phyloP scores from a whole-genome alignment of 2,113 vertebrate species.

The Aptenodytes forsteri region DNA sequence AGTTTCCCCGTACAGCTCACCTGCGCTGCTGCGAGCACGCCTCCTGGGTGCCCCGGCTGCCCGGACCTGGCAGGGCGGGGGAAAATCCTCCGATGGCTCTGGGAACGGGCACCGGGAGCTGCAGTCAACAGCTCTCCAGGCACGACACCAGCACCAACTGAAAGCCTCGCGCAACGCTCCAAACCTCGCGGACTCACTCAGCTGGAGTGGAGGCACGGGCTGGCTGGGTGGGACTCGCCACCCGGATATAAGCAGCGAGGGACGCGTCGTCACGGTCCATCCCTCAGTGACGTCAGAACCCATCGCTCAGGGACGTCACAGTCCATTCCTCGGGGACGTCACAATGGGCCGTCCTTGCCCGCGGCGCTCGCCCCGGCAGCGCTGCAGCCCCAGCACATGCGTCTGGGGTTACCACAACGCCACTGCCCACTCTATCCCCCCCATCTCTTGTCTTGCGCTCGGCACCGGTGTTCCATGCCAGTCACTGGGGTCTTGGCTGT shows the following conservation, averaged over 20 bases:
- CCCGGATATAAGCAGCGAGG: background rate
- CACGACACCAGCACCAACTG: background rate
- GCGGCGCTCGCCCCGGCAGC: rapidly evolving
- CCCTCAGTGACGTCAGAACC: background rate
- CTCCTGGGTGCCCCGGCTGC: background rate
- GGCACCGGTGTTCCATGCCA: background rate
- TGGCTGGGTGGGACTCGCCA: background rate
- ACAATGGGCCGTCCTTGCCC: background rate
- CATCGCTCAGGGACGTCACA: background rate
- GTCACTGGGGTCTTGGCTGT: background rate
- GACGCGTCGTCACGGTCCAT: background rate
- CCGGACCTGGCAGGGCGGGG: background rate
- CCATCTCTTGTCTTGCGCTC: no score
- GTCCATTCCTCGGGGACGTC: no score
- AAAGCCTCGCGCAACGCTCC: background rate
- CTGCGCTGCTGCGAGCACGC: no score
- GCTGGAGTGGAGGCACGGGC: background rate
- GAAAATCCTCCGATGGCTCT: background rate
- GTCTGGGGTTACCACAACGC: background rate
- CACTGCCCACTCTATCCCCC: background rate
- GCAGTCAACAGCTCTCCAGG: background rate
- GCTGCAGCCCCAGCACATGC: background rate
- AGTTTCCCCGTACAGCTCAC: background rate
- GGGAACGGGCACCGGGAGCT: no score
- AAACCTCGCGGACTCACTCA: background rate